These are phyloP conservation scores for Drosophila neocordata DNA, from an alignment of 1,140 invertebrate species.

Conservation along the genomic window DNA sequence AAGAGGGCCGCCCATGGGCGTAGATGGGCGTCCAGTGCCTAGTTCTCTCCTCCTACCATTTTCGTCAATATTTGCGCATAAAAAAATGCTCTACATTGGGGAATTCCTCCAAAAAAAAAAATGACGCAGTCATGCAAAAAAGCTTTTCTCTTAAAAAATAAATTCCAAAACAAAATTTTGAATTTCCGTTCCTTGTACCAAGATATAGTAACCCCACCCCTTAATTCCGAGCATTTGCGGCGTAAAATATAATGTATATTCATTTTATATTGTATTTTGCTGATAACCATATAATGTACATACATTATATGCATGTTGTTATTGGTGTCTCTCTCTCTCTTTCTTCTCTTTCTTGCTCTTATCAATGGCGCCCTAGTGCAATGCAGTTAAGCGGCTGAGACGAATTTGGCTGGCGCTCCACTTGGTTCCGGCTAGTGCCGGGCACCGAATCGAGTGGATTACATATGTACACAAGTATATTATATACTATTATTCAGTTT, in stretches of 20 bases:
- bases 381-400: background rate
- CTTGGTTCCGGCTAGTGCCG: constrained; percentile 56
- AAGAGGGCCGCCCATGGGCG: background rate
- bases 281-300: constrained; percentile 22
- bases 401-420: background rate
- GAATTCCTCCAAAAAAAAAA: constrained; percentile 39
- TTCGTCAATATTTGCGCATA: constrained; percentile 20
- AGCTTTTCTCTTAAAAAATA: background rate
- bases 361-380: constrained; percentile 21
- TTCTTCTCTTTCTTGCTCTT: constrained; percentile 34
- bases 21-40: background rate
- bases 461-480: background rate
- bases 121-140: constrained; percentile 28
- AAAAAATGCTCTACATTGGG: constrained; percentile 35
- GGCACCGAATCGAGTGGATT: constrained; percentile 30
- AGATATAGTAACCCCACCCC: background rate
- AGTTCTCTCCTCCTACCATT: background rate
- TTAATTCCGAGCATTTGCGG: constrained; percentile 27
- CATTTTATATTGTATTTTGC: constrained; percentile 4
- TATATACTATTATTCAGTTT: background rate
- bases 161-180: constrained; percentile 31
- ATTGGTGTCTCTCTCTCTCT: constrained; percentile 6
- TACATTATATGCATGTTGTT: constrained; percentile 12
- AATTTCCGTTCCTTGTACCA: background rate
- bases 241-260: constrained; percentile 38